Evolutionary conservation across 1,140 invertebrate species (phyloP).

Genomic region (Littorina saxatilis): DNA sequence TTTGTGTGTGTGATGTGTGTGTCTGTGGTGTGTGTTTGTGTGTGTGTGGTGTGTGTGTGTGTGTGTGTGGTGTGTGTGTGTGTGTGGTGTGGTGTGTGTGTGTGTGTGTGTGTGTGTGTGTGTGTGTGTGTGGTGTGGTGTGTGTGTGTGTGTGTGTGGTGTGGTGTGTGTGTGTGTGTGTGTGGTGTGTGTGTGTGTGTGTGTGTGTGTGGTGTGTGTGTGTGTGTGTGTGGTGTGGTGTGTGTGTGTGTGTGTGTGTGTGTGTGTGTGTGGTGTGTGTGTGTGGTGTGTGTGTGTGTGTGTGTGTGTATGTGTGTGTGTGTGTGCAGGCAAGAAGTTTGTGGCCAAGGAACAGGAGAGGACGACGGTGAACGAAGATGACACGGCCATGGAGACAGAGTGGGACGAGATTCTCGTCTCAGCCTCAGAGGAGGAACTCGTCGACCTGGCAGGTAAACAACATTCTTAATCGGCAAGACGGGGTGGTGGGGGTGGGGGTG

Average conservation of each 20-base stretch:
- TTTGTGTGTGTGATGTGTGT: too few relatives aligned
- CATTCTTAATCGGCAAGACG: background rate
- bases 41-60: too few relatives aligned
- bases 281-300: slow-evolving; percentile 29
- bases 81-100: too few relatives aligned
- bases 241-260: slow-evolving; percentile 1
- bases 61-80: too few relatives aligned
- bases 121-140: too few relatives aligned
- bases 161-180: too few relatives aligned
- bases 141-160: too few relatives aligned
- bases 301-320: background rate
- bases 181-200: background rate
- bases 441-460: slow-evolving; percentile 95
- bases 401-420: slow-evolving; percentile 93
- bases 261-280: background rate
- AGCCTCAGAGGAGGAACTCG: slow-evolving; percentile 98
- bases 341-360: slow-evolving; percentile 87
- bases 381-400: slow-evolving; percentile 91
- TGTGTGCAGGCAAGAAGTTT: slow-evolving; percentile 80
- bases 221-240: background rate
- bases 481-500: too few relatives aligned
- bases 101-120: too few relatives aligned
- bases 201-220: slow-evolving; percentile 11
- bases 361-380: slow-evolving; percentile 54
- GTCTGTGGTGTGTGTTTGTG: too few relatives aligned